Evolutionary conservation across 2,113 vertebrate species (phyloP).

Genomic region (Porphyrio hochstetteri): DNA sequence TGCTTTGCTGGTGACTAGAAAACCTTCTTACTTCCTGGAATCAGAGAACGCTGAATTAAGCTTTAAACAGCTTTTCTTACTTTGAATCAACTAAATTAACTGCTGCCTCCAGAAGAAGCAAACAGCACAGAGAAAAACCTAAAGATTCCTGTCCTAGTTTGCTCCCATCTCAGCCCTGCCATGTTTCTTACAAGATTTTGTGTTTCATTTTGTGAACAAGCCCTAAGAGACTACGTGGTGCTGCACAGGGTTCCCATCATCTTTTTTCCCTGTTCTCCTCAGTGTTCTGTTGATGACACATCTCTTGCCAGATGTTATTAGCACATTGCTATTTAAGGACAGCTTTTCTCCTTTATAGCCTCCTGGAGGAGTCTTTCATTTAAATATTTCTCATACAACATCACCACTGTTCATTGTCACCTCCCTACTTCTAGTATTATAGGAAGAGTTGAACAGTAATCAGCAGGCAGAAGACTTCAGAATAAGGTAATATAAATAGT

Average conservation of each 20-base stretch:
- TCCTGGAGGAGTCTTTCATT: not conserved
- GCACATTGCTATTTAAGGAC: not conserved
- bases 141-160: not conserved
- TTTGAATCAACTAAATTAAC: not conserved
- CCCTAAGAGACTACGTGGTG: not conserved
- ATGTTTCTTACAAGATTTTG: not conserved
- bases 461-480: not conserved
- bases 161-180: not conserved
- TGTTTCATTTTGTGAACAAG: not conserved
- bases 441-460: not conserved
- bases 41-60: not conserved
- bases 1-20: not conserved
- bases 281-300: not conserved
- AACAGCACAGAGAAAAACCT: not conserved
- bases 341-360: not conserved
- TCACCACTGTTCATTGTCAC: not conserved
- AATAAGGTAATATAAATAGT: not conserved
- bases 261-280: not conserved
- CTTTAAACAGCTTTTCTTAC: not conserved
- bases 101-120: not conserved
- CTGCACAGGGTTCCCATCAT: not conserved
- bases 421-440: not conserved
- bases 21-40: not conserved
- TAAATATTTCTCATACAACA: not conserved
- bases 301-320: not conserved